A percentile compares a stretch with the other conserved stretches of the same genome.
Conservation (phyloP, 2,888 invertebrate genomes). For the Gibbula magus region DNA sequence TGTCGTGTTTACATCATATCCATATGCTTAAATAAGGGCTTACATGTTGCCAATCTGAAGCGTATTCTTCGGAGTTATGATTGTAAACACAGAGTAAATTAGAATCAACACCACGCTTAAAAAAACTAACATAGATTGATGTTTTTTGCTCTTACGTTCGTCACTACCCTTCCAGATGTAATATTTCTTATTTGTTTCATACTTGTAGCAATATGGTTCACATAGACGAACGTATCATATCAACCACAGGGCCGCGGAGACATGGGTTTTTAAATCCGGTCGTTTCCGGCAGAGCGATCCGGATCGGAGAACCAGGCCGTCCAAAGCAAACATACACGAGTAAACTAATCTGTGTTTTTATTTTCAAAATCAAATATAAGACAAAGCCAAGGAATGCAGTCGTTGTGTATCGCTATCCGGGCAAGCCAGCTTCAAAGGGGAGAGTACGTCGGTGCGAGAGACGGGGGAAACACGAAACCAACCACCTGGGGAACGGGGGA, state of each 20-base stretch:
- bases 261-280: constrained; percentile 23
- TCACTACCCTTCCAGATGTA: not conserved
- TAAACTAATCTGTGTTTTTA: constrained; percentile 16
- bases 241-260: not conserved
- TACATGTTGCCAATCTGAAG: not conserved
- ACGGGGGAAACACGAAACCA: not conserved
- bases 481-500: not conserved
- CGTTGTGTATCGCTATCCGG: constrained; percentile 9
- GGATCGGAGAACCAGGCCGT: constrained; percentile 10
- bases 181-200: constrained; percentile 19
- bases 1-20: not conserved
- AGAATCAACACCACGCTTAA: not conserved
- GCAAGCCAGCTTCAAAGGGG: not conserved
- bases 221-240: constrained; percentile 1
- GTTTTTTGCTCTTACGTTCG: constrained; percentile 16
- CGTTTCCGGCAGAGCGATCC: constrained; percentile 17
- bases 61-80: not conserved
- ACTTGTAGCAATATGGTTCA: constrained; percentile 7
- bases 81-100: not conserved
- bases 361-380: constrained; percentile 18
- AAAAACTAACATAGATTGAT: constrained; percentile 16
- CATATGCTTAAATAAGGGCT: not conserved
- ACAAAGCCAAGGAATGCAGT: constrained; percentile 12
- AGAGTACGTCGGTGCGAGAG: not conserved
- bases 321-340: constrained; percentile 13